These are phyloP conservation scores for Sus cebifrons DNA, from an alignment of 2,797 vertebrate genomes.

Conservation along the genomic window DNA sequence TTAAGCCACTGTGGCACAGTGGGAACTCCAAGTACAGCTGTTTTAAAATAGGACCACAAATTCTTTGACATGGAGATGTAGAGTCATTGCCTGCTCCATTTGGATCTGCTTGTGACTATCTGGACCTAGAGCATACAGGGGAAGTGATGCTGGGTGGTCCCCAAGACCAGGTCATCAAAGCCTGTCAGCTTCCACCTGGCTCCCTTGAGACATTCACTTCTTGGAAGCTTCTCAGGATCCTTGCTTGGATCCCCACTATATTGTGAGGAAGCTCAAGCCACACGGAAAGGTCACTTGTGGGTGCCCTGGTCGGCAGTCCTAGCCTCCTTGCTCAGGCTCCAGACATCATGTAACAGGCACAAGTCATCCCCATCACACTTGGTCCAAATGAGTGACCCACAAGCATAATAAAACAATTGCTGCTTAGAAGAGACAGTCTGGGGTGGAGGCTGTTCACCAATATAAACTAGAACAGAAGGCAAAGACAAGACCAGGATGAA, in stretches of 20 bases:
- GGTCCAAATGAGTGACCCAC: not conserved
- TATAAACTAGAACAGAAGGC: not conserved
- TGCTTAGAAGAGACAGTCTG: rapidly evolving
- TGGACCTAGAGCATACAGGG: not conserved
- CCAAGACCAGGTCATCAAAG: not conserved
- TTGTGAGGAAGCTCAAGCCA: not conserved
- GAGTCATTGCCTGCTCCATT: not conserved
- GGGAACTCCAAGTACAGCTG: not conserved
- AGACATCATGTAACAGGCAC: rapidly evolving
- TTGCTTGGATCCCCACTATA: rapidly evolving
- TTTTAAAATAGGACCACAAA: not conserved
- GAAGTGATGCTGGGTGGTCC: not conserved
- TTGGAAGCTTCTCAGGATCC: not conserved
- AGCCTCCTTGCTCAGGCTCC: not conserved
- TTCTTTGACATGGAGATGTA: not conserved
- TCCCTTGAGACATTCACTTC: not conserved
- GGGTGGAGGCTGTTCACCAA: not conserved
- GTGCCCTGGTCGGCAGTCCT: not conserved
- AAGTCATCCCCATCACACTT: not conserved
- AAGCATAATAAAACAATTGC: rapidly evolving
- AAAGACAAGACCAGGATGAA: rapidly evolving
- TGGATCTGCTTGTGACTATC: not conserved
- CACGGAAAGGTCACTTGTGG: not conserved
- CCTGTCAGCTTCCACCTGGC: not conserved
- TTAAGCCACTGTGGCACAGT: no score